Conservation (phyloP, 1,140 invertebrate genomes). For the Proctacanthus coquilletti region DNA sequence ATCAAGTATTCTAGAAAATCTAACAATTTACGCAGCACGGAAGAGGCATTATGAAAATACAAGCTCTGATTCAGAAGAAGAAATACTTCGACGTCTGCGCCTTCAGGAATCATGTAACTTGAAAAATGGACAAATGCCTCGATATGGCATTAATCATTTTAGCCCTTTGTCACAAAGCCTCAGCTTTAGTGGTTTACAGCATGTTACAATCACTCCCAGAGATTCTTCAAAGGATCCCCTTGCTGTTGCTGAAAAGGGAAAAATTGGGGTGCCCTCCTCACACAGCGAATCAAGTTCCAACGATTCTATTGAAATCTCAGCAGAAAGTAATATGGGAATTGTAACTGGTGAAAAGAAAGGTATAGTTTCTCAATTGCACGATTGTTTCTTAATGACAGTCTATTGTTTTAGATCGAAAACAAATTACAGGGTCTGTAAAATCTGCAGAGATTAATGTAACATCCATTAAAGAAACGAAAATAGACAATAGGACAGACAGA, state of each 20-base stretch:
- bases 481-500: slow-evolving; percentile 22
- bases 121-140: slow-evolving; percentile 13
- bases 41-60: slow-evolving; percentile 35
- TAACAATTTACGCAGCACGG: slow-evolving; percentile 15
- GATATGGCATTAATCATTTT: slow-evolving; percentile 21
- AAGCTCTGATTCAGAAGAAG: slow-evolving; percentile 61
- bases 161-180: slow-evolving; percentile 18
- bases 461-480: slow-evolving; percentile 23
- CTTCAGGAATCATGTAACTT: slow-evolving; percentile 27
- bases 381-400: neutral
- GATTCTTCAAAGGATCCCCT: slow-evolving; percentile 19
- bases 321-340: slow-evolving; percentile 27
- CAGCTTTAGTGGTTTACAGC: slow-evolving; percentile 16
- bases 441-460: slow-evolving; percentile 12
- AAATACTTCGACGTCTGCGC: slow-evolving; percentile 45
- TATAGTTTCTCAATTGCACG: slow-evolving; percentile 5
- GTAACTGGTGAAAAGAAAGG: slow-evolving; percentile 28
- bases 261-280: slow-evolving; percentile 28
- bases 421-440: slow-evolving; percentile 1
- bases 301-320: slow-evolving; percentile 25
- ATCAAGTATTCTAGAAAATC: neutral
- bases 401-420: slow-evolving; percentile 3
- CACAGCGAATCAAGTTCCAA: slow-evolving; percentile 30
- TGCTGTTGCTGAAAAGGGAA: slow-evolving; percentile 26
- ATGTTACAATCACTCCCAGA: slow-evolving; percentile 18